Base-by-base conservation (phyloP, 2,113 vertebrate species). In the Hippocampus abdominalis region DNA sequence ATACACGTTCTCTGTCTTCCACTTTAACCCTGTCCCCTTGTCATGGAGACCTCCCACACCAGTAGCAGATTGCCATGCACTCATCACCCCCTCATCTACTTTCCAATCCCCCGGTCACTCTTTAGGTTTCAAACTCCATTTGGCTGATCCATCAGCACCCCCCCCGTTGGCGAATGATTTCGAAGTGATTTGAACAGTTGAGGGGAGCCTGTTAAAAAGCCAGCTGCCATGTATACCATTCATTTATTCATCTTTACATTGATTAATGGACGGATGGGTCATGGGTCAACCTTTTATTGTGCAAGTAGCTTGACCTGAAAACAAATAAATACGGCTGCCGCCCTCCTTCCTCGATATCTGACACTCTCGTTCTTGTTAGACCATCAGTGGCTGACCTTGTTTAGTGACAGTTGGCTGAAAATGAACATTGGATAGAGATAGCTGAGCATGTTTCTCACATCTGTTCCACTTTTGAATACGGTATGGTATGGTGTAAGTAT, bases 91-190 rank as follows among this genome's bases (percentile, higher is more conserved):
- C 76, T 75, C 68, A 73, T 80, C 76, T 77, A 66, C 73, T 81
- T 72, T 88, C 68, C 80, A 93, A 93, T 94, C 87, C 90, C n/a
- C 82, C 73, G 84, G 81, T 83, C 88, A 83, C 82, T 91, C 81
- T 94, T 93, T 92, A 82, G 87, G 85, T 91, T 93, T 93, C 90
- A 90, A 84, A 90, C 77, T 89, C 83, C 86, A 80, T 93, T 94
- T 92, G 87, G 72, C 88, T 89, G 85, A 82, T 86, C 70, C 84
- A 73, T 85, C 79, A 81, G 76, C 10, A 1, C 42, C 12, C 40
- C 40, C 82, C 80, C 82, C 67, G 61, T 79, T 78, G 72, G 80
- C 81, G 80, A 88, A 89, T 78, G 89, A 85, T 83, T 83, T 90
- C 89, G 81, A 91, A 86, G 78, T 86, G 85, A 84, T 91, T 89